A percentile compares a stretch with the other conserved stretches of the same genome.
phyloP scores from a whole-genome alignment of 1,140 invertebrate species.

The Drosophila persimilis region DNA sequence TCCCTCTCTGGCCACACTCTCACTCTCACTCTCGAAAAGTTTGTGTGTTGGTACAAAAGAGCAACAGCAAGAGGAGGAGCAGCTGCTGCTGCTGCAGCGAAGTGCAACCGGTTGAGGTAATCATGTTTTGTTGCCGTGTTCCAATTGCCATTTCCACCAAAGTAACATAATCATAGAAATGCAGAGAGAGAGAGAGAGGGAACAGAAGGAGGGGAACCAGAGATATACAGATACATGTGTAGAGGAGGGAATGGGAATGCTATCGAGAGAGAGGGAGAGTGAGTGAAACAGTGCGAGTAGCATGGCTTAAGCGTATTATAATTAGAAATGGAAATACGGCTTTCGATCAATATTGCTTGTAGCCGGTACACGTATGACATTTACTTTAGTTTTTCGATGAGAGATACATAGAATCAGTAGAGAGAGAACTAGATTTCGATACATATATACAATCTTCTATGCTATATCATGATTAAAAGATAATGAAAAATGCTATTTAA shows the following conservation, averaged over 20 bases:
- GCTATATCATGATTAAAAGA: too few relatives aligned
- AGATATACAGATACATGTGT: too few relatives aligned
- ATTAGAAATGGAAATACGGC: slow-evolving; percentile 17
- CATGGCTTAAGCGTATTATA: slow-evolving; percentile 11
- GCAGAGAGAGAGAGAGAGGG: not conserved
- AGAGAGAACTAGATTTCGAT: not conserved
- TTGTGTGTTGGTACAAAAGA: slow-evolving; percentile 6
- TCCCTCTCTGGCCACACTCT: not conserved
- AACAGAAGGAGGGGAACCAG: not conserved
- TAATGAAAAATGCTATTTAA: too few relatives aligned
- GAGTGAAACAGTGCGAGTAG: too few relatives aligned
- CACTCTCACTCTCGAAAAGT: slow-evolving; percentile 24
- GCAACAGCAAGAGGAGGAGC: not conserved
- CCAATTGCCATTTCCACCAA: slow-evolving; percentile 17
- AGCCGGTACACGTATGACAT: not conserved
- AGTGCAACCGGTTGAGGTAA: slow-evolving; percentile 25
- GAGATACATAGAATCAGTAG: not conserved
- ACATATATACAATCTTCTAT: not conserved
- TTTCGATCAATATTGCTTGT: slow-evolving; percentile 15
- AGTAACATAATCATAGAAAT: slow-evolving; percentile 14
- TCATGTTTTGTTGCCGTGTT: slow-evolving; percentile 14
- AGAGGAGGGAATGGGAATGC: too few relatives aligned
- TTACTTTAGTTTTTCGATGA: too few relatives aligned
- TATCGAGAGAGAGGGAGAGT: too few relatives aligned
- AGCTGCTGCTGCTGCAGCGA: not conserved